Evolutionary conservation across 2,113 vertebrate genomes (phyloP), one percentile per base, ranked within the genome.

Genomic region (Corythaeola cristata): DNA sequence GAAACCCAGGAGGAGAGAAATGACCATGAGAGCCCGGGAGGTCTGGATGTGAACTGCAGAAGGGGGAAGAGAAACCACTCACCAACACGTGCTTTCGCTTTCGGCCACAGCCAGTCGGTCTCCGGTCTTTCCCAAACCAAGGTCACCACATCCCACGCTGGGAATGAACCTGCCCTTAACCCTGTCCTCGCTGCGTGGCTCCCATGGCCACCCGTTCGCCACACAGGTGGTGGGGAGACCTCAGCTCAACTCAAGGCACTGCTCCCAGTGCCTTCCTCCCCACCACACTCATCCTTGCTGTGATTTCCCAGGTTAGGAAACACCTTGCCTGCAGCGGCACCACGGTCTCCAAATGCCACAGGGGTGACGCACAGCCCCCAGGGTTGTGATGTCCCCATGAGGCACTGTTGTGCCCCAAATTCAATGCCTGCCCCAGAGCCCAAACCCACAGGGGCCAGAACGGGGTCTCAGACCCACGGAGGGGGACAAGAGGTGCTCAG

Each of bases 1-100:
- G 55, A 99, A 99, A 63, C 99, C 99, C 98, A 99, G 97, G 92
- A 99, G 98, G 41, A 99, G 98, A 0, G 99, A 99, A 67, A 99
- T 97, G 50, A 99, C 99, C 99, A 99, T 99, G 75, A 99, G 98
- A 52, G 99, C 99, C 41, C 99, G 97, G 5, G 99, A 99, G 2
- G 99, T 99, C 98, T 99, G 99, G 97, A 99, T 99, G 95, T 99
- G 99, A 93, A 98, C 99, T 99, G 97, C 52, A 96, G 8, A 11
- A 11, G 12, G 8, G 32, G 14, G 33, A 23, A 69, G 79, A 39
- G 49, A 63, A 55, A 35, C 77, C 8, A 11, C 37, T 93, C 4
- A 2, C 8, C 85, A 80, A 72, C 44, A 2, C 8, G 69, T 69
- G 86, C 59, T 67, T 62, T 77, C 19, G 86, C 59, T 67, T 62